These are phyloP conservation scores for Alcedo quadribrachys DNA, from an alignment of 2,797 vertebrate species.

Conservation along the genomic window DNA sequence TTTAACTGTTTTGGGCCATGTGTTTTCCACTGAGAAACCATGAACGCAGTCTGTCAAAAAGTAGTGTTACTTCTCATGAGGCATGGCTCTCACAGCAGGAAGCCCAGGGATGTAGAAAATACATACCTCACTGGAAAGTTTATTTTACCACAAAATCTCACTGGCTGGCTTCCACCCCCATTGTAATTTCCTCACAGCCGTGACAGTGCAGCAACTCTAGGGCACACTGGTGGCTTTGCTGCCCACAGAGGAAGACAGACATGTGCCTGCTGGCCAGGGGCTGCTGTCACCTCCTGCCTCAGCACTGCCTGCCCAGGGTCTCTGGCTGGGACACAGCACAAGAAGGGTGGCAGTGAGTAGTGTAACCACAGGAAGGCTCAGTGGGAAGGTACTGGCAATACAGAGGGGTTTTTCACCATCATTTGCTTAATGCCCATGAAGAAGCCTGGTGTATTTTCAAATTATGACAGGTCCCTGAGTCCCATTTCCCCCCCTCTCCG, in stretches of 20 bases:
- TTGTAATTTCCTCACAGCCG: conserved; percentile 50
- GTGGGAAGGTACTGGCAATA: neutral
- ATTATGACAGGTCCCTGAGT: neutral
- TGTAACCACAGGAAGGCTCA: neutral
- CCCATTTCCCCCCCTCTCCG: neutral
- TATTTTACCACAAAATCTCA: conserved; percentile 55
- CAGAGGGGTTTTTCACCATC: neutral
- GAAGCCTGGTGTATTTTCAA: neutral
- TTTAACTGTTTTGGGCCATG: neutral
- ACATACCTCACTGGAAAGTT: conserved; percentile 64
- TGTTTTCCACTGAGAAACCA: neutral
- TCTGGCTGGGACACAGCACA: fast-evolving
- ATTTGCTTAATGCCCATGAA: neutral
- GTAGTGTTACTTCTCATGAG: neutral
- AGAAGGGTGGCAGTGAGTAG: neutral
- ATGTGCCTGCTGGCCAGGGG: neutral
- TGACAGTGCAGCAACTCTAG: neutral
- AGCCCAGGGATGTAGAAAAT: conserved; percentile 39
- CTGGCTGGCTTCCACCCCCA: conserved; percentile 62
- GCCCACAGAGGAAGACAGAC: neutral
- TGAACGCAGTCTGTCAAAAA: neutral
- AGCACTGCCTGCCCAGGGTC: fast-evolving
- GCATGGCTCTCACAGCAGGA: conserved; percentile 16
- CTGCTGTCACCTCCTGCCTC: fast-evolving
- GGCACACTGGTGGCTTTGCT: neutral